Conservation (phyloP, 1,140 invertebrate genomes). For the Aradophagus sp. region DNA sequence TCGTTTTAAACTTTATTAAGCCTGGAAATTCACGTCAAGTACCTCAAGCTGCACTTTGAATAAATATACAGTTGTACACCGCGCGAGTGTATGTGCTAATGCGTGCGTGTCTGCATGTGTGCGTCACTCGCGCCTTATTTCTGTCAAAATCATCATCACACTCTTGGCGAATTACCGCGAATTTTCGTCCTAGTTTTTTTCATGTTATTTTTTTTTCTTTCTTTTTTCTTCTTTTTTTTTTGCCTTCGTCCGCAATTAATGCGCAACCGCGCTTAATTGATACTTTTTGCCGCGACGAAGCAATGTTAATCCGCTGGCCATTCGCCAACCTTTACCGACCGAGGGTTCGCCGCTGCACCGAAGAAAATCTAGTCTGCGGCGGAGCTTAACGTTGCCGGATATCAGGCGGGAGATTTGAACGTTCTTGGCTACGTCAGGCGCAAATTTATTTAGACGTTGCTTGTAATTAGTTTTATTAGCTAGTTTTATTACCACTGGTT, state of each 20-base stretch:
- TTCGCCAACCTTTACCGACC: slow-evolving; percentile 31
- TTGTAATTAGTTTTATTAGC: slow-evolving; percentile 14
- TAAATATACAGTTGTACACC: slow-evolving; percentile 52
- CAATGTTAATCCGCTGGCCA: slow-evolving; percentile 37
- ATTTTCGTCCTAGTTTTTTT: no score
- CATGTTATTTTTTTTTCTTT: no score
- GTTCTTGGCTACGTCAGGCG: slow-evolving; percentile 3
- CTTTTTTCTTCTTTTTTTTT: no score
- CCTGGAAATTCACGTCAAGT: slow-evolving; percentile 58
- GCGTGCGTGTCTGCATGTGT: slow-evolving; percentile 35
- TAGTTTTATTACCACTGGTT: neutral
- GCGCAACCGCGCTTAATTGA: slow-evolving; percentile 22
- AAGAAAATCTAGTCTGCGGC: slow-evolving; percentile 28
- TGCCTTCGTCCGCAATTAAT: slow-evolving; percentile 37
- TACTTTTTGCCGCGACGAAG: slow-evolving; percentile 23
- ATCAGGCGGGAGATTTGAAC: no score
- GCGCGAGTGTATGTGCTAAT: no score
- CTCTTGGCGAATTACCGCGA: slow-evolving; percentile 15
- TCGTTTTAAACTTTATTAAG: slow-evolving; percentile 59
- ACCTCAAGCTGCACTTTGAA: slow-evolving; percentile 54
- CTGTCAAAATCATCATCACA: slow-evolving; percentile 37
- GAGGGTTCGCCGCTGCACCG: slow-evolving; percentile 25
- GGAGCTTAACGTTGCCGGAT: slow-evolving; percentile 19
- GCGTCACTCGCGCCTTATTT: slow-evolving; percentile 23
- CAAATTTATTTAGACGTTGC: slow-evolving; percentile 5